Base-by-base conservation (phyloP, 2,113 vertebrate genomes). In the Campylomormyrus numenius region DNA sequence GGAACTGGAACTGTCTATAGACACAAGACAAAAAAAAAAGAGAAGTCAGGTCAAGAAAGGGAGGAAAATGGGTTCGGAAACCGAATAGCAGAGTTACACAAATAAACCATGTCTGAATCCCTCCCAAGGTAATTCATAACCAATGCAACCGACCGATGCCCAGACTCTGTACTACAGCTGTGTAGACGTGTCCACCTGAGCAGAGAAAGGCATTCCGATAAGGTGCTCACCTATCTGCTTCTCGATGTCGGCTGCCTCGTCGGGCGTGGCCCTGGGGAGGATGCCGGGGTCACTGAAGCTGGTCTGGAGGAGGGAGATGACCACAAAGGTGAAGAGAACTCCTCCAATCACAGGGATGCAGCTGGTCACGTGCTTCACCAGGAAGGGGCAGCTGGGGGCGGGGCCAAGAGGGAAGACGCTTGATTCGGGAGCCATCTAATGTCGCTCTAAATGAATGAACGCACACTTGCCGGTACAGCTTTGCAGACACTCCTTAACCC, bases 221-320 rank as follows among this genome's bases (percentile, higher is more conserved):
- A n/a, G 21, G 39, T 24, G 24, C 42, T 17, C 95, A 99, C 98
- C 97, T 0, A 99, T 99, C 90, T 98, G 94, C 90, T 96, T 98
- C 91, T 99, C 98, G 77, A 97, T 94, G 91, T 98, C 97, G 0
- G 97, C 97, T 0, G 97, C 98, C 94, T 99, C 98, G 0, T 97
- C 97, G 0, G 97, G 95, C 0, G 97, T 98, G 39, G 98, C 98
- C 93, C 98, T 95, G 91, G 98, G 98, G 91, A 99, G 95, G 94
- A 99, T 99, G 0, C 98, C 98, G 0, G 98, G 98, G 93, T 99
- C 98, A 0, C 96, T 96, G 96, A 98, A 97, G 92, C 97, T 99
- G 0, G 98, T 99, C 94, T 97, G 98, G 46, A 99, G 96, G 91
- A 99, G 94, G 88, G 97, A 97, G 96, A 97, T 96, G 95, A 98